phyloP scores from a whole-genome alignment of 2,797 vertebrate species.

The Manis javanica region DNA sequence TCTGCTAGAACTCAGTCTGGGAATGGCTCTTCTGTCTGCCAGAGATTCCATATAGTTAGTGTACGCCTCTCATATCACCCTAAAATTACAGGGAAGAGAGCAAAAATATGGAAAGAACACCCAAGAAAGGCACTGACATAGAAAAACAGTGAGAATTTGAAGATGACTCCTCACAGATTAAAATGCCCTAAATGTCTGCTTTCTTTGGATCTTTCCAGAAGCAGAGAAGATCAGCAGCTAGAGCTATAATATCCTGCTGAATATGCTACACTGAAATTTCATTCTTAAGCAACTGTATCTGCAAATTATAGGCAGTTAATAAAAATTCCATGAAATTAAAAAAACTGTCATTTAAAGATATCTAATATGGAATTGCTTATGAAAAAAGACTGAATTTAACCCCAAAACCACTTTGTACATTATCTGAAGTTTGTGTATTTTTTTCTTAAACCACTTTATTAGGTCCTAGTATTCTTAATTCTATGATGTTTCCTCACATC shows the following conservation, averaged over 20 bases:
- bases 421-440: background rate
- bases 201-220: background rate
- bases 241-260: background rate
- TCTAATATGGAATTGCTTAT: background rate
- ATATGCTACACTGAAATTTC: background rate
- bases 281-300: background rate
- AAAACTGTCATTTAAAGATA: background rate
- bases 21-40: background rate
- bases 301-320: background rate
- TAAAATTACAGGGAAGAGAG: background rate
- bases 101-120: background rate
- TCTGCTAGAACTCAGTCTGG: background rate
- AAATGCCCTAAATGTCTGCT: background rate
- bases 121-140: background rate
- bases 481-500: background rate
- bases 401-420: background rate
- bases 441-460: constrained; percentile 27
- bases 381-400: constrained; percentile 31
- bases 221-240: background rate
- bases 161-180: background rate
- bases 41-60: background rate
- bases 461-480: background rate
- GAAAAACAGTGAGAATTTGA: background rate
- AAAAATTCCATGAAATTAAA: background rate
- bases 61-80: background rate